Conservation (phyloP, 2,113 vertebrate species). For the Thryonomys swinderianus region DNA sequence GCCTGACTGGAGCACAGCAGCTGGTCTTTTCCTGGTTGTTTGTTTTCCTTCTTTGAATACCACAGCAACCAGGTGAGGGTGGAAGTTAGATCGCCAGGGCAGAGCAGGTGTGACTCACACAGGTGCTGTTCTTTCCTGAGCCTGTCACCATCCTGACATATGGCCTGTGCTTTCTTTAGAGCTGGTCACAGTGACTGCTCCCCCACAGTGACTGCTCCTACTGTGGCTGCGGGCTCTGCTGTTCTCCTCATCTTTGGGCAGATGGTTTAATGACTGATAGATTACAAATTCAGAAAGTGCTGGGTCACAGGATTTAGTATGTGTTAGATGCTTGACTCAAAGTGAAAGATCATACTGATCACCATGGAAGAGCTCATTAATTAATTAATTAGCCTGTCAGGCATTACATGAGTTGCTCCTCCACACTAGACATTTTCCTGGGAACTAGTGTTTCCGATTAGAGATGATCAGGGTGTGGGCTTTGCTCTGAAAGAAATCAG, state of each 20-base stretch:
- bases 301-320: not conserved
- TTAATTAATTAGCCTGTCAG: constrained; percentile 43
- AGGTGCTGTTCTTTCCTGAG: not conserved
- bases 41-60: not conserved
- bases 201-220: not conserved
- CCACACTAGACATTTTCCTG: not conserved
- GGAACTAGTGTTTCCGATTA: not conserved
- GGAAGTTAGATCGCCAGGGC: not conserved
- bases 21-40: not conserved
- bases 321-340: not conserved
- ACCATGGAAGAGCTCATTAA: not conserved
- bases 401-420: not conserved
- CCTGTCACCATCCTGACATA: not conserved
- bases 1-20: not conserved
- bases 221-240: not conserved
- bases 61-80: not conserved
- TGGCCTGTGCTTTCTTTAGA: not conserved
- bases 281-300: not conserved
- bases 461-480: not conserved
- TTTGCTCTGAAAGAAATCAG: not conserved
- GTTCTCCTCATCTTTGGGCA: not conserved
- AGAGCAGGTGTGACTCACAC: accelerated
- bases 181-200: not conserved
- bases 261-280: not conserved
- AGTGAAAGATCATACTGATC: not conserved